A percentile compares a stretch with the other conserved stretches of the same genome.
phyloP scores from a whole-genome alignment of 2,113 vertebrate species.

The Scophthalmus maximus region DNA sequence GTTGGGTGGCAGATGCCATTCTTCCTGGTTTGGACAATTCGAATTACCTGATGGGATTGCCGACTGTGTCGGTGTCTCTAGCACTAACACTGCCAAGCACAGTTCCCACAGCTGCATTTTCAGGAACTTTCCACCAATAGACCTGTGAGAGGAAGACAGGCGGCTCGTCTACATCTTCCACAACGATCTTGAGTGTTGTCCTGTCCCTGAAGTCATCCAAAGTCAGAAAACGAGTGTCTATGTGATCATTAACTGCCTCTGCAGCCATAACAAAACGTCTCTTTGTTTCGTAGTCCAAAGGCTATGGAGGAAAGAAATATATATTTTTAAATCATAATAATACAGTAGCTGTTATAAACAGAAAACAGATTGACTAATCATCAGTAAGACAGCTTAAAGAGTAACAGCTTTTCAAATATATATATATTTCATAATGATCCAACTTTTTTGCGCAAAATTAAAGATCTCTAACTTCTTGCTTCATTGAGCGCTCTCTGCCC shows the following conservation, averaged over 20 bases:
- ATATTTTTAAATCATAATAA: too few relatives aligned
- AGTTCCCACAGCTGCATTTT: slow-evolving; percentile 80
- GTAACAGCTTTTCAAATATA: slow-evolving; percentile 27
- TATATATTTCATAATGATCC: too few relatives aligned
- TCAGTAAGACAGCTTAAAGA: slow-evolving; percentile 1
- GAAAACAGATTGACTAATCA: neutral
- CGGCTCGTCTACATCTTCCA: slow-evolving; percentile 92
- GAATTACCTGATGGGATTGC: slow-evolving; percentile 83
- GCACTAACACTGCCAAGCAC: slow-evolving; percentile 86
- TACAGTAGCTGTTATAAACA: neutral
- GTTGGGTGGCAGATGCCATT: slow-evolving; percentile 63
- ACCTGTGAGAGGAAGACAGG: slow-evolving; percentile 83
- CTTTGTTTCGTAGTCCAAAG: slow-evolving; percentile 89
- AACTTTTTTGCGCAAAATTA: too few relatives aligned
- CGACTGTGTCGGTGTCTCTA: slow-evolving; percentile 86
- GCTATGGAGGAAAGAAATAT: slow-evolving; percentile 72
- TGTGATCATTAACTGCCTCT: slow-evolving; percentile 85
- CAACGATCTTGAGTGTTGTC: slow-evolving; percentile 87
- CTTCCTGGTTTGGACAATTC: slow-evolving; percentile 24
- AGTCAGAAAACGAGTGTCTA: slow-evolving; percentile 80
- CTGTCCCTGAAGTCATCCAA: slow-evolving; percentile 83
- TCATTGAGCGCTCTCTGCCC: too few relatives aligned
- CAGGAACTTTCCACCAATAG: slow-evolving; percentile 88
- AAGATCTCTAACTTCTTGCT: too few relatives aligned
- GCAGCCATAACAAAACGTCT: slow-evolving; percentile 83